phyloP scores from a whole-genome alignment of 2,797 vertebrate genomes.

The Sciurus vulgaris region DNA sequence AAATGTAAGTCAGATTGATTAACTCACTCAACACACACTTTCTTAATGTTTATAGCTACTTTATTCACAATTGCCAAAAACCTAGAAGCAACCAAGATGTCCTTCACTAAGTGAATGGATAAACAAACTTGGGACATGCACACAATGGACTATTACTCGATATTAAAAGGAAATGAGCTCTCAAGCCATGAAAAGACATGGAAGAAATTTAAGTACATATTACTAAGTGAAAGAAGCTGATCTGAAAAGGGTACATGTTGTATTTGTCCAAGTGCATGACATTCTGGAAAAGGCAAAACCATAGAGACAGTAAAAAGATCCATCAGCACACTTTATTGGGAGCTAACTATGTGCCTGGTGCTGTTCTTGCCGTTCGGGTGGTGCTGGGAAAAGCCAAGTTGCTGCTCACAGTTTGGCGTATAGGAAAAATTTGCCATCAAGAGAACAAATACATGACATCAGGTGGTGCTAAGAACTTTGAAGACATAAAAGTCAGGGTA shows the following conservation, averaged over 20 bases:
- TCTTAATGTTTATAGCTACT: background rate
- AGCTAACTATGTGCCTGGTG: background rate
- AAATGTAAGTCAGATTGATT: slow-evolving; percentile 17
- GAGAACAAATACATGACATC: background rate
- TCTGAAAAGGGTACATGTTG: background rate
- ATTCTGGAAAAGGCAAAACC: background rate
- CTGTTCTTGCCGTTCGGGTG: background rate
- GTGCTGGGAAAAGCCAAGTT: background rate
- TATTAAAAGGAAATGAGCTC: background rate
- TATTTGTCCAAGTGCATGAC: background rate
- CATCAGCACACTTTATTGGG: background rate
- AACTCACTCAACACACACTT: background rate
- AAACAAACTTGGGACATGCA: background rate
- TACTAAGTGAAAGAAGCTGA: background rate
- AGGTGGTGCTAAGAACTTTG: background rate
- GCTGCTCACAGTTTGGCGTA: background rate
- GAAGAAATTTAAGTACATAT: background rate
- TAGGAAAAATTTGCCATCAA: background rate
- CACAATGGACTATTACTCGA: background rate
- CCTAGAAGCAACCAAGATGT: background rate
- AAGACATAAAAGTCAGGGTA: background rate
- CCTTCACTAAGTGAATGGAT: background rate
- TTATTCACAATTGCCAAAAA: background rate
- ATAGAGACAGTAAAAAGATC: background rate
- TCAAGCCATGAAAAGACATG: background rate